Evolutionary conservation across 2,113 vertebrate species (phyloP).

Genomic region (Gopherus evgoodei): DNA sequence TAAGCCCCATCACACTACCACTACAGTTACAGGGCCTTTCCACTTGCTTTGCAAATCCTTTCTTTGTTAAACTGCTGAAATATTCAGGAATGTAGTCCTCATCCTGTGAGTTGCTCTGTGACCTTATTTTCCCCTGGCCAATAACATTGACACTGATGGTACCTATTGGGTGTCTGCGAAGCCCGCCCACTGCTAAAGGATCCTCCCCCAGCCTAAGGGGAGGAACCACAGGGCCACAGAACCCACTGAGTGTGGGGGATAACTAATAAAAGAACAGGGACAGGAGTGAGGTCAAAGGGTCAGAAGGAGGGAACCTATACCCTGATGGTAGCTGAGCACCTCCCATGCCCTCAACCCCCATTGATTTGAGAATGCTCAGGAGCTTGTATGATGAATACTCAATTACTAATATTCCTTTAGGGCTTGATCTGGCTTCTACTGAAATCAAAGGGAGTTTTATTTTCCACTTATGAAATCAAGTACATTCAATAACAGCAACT

Average conservation of each 20-base stretch:
- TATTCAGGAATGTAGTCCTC: not conserved
- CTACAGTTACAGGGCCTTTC: not conserved
- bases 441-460: not conserved
- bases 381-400: not conserved
- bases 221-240: too few relatives aligned
- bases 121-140: not conserved
- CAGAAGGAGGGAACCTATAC: too few relatives aligned
- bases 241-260: too few relatives aligned
- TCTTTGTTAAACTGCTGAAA: not conserved
- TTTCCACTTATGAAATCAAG: not conserved
- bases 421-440: not conserved
- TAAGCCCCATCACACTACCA: not conserved
- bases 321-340: not conserved
- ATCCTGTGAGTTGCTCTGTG: not conserved
- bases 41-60: not conserved
- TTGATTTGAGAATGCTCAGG: not conserved
- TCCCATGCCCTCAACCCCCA: not conserved
- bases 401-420: not conserved
- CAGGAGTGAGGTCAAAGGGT: too few relatives aligned
- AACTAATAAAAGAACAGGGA: too few relatives aligned
- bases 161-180: too few relatives aligned
- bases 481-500: not conserved
- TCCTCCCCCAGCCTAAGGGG: too few relatives aligned
- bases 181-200: too few relatives aligned
- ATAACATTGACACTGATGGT: too few relatives aligned